These are phyloP conservation scores for Ridgeia piscesae DNA, from an alignment of 1,140 invertebrate species.

Conservation along the genomic window DNA sequence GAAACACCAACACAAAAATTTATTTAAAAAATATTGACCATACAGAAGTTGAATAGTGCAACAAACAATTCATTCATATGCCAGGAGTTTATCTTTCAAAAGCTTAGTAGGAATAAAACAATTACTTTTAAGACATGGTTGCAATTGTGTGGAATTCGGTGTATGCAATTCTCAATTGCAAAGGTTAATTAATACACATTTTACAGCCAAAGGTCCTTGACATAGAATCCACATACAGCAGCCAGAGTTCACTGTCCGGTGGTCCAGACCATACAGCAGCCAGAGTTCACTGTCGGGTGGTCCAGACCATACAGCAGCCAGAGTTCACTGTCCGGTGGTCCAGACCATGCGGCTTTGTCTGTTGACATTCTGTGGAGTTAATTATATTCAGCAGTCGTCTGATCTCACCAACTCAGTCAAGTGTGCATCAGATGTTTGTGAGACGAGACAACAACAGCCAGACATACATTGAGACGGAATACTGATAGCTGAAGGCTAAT, in stretches of 20 bases:
- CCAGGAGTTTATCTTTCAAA: neutral
- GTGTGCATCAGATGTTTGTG: neutral
- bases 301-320: neutral
- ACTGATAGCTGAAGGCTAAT: neutral
- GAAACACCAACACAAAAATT: no score
- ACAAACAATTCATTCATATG: neutral
- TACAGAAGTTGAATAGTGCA: neutral
- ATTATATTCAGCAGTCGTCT: neutral
- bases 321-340: neutral
- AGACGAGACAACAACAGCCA: neutral
- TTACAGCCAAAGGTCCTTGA: neutral
- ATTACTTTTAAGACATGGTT: neutral
- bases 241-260: neutral
- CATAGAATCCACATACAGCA: neutral
- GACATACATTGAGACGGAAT: neutral
- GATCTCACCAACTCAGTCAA: neutral
- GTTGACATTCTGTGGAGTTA: neutral
- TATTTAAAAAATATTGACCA: no score
- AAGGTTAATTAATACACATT: neutral
- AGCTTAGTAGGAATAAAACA: neutral
- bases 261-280: neutral
- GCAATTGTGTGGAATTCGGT: neutral
- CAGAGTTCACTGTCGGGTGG: neutral
- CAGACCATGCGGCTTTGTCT: neutral
- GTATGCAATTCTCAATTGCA: neutral